These are phyloP conservation scores for Calypte anna DNA, from an alignment of 2,113 vertebrate genomes.

Conservation along the genomic window DNA sequence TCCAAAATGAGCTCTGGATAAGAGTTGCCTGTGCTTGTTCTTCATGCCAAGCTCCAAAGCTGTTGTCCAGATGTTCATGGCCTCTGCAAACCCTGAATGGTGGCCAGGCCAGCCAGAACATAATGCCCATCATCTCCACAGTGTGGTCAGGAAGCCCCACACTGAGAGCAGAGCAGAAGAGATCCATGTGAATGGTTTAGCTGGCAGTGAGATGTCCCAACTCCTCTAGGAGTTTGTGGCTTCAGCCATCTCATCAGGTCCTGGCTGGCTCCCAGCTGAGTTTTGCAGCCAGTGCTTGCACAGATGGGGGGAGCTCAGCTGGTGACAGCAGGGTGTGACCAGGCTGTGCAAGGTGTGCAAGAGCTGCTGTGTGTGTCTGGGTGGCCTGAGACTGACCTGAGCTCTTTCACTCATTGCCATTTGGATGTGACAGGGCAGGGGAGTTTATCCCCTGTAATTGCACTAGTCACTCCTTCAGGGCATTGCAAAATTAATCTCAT, in stretches of 20 bases:
- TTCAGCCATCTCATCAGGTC: neutral
- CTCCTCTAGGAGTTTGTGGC: neutral
- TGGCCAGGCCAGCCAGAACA: neutral
- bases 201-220: neutral
- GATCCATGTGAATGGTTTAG: neutral
- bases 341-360: neutral
- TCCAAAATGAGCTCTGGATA: neutral
- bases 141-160: neutral
- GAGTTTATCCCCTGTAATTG: constrained; percentile 8
- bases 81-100: neutral
- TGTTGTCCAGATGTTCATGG: neutral
- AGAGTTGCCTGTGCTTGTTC: neutral
- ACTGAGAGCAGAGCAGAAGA: neutral
- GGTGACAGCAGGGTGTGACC: neutral
- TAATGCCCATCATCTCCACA: neutral
- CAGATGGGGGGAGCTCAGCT: accelerated
- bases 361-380: neutral
- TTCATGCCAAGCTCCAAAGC: neutral
- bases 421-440: neutral
- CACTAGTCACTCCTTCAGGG: constrained; percentile 7
- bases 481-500: constrained; percentile 60
- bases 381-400: neutral
- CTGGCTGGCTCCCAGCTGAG: neutral
- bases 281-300: neutral
- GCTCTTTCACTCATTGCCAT: neutral